Evolutionary conservation across 2,113 vertebrate genomes (phyloP).

Genomic region (Coptodon bakossiorum): DNA sequence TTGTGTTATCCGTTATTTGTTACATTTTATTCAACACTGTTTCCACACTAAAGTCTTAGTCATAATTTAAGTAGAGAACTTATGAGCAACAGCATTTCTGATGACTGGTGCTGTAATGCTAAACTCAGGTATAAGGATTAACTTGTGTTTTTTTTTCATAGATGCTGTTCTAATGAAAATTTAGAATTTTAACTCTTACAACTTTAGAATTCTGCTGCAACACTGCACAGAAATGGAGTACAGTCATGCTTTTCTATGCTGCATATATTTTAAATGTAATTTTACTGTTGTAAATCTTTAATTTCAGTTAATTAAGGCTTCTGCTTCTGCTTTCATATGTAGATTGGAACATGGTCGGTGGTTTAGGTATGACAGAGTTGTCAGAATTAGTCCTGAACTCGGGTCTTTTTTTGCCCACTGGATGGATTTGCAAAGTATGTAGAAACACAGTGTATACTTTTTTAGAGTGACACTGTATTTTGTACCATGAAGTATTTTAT

Average conservation of each 20-base stretch:
- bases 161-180: not conserved
- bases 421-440: not conserved
- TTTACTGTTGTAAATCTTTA: not conserved
- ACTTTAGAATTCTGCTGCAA: not conserved
- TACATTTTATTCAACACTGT: not conserved
- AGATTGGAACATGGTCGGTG: not conserved
- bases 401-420: rapidly evolving
- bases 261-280: not conserved
- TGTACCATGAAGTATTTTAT: not conserved
- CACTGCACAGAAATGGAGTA: rapidly evolving
- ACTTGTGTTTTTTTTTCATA: rapidly evolving
- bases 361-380: not conserved
- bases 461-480: rapidly evolving
- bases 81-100: not conserved
- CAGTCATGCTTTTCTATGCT: not conserved
- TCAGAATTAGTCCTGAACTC: not conserved
- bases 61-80: not conserved
- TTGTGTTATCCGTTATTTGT: not conserved
- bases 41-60: not conserved
- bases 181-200: rapidly evolving
- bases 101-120: not conserved
- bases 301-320: not conserved
- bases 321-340: not conserved
- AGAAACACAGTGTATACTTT: not conserved
- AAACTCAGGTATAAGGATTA: not conserved